Base-by-base conservation (phyloP, 2,888 invertebrate genomes). In the Diadegma fenestrale region DNA sequence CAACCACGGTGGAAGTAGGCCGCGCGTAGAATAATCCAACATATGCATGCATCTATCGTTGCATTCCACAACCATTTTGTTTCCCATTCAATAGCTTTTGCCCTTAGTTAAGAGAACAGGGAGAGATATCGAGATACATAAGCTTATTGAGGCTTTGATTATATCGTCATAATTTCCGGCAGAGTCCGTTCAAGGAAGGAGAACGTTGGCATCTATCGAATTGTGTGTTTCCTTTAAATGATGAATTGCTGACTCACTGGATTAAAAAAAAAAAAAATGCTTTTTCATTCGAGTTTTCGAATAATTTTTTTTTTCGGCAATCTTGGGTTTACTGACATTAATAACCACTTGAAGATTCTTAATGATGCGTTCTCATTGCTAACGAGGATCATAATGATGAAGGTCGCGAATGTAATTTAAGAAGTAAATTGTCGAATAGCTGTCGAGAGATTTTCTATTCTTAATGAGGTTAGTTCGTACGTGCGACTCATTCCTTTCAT, bases 21-120 rank as follows among this genome's bases (percentile, higher is more conserved):
- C 80, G 80, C 80, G 80, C 33, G 33, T 48, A 48, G 58, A 80
- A 84, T 80, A 84, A 80, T 80, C 66, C 61, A 71, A 80, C 84
- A 80, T 80, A 80, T 72, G 84, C 76, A 33, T 33, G 33, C 33
- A 80, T 84, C 54, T 2, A 54, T 54, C 22, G 4, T 22, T 8
- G 12, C 54, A 54, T 12, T 1, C 51, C 22, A 12, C 22, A 54
- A 22, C 48, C n/a, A 8, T 8, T 54, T 54, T n/a, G n/a, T 54
- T 54, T 54, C 7, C 8, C 54, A 54, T 54, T 54, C 22, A 22
- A 10, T 54, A 54, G 2, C 8, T 22, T 54, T 54, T 10, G 2
- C 51, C 5, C n/a, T 4, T 19, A 2, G 22, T 22, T 54, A 54
- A 54, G 22, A 12, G 12, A 6, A 30, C 4, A 33, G 22, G 12